Percentiles rank a stretch among this genome's conserved stretches.
Evolutionary conservation across 1,140 invertebrate species (phyloP).

Genomic region (Tribolium madens): DNA sequence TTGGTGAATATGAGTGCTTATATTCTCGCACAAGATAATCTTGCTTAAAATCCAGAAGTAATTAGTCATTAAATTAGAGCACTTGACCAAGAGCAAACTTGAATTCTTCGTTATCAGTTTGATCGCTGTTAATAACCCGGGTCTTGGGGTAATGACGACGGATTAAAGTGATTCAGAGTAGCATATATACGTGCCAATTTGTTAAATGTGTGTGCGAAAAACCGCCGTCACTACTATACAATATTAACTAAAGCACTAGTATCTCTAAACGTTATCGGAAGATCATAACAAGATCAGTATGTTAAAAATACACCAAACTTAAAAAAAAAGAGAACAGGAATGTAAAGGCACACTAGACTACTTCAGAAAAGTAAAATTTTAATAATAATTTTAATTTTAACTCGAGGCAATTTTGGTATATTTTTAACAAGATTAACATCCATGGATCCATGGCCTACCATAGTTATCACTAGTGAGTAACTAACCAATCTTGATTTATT

Average conservation of each 20-base stretch:
- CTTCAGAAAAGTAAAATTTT: background rate
- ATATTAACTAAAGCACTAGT: background rate
- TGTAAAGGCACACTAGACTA: conserved; percentile 15
- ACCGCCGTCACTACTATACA: conserved; percentile 37
- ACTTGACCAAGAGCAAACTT: conserved; percentile 8
- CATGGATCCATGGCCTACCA: background rate
- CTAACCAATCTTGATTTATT: background rate
- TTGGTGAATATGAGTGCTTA: conserved; percentile 18
- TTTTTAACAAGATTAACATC: conserved; percentile 19
- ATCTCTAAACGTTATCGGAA: conserved; percentile 32
- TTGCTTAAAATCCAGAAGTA: background rate
- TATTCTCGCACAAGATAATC: background rate
- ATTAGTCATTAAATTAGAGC: conserved; percentile 32
- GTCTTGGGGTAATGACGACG: conserved; percentile 37
- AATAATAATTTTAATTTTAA: too few relatives aligned
- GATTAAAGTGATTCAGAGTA: conserved; percentile 19
- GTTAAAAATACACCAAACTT: conserved; percentile 30
- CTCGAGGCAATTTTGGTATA: background rate
- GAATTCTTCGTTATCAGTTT: background rate
- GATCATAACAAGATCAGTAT: conserved; percentile 40
- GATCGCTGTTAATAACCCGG: conserved; percentile 13
- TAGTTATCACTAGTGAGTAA: conserved; percentile 8
- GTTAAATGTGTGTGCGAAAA: conserved; percentile 34
- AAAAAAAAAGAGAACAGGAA: background rate
- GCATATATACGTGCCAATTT: conserved; percentile 20